phyloP scores from a whole-genome alignment of 2,888 invertebrate species.

The Nomada fabriciana region DNA sequence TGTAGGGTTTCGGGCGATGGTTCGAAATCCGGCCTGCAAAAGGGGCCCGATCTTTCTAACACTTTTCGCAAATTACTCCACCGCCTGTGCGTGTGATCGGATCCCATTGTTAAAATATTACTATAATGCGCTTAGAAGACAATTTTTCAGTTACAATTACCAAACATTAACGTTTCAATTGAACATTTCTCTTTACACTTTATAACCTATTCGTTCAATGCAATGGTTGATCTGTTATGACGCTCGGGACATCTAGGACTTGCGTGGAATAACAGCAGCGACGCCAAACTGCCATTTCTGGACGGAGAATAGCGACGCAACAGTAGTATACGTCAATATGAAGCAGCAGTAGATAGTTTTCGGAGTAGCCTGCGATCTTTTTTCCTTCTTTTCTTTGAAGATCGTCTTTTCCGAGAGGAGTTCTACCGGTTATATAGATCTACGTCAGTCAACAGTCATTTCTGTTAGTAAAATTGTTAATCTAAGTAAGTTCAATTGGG shows the following conservation, averaged over 20 bases:
- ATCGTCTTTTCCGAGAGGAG: neutral
- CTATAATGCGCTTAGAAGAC: neutral
- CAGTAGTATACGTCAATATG: conserved; percentile 18
- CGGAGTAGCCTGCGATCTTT: neutral
- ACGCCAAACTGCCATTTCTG: conserved; percentile 26
- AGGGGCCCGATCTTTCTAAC: conserved; percentile 95
- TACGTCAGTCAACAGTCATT: neutral
- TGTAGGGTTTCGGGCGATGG: conserved; percentile 93
- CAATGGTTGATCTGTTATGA: neutral
- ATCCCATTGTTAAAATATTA: conserved; percentile 69
- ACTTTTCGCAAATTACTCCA: conserved; percentile 95
- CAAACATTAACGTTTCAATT: neutral
- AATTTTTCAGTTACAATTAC: conserved; percentile 1
- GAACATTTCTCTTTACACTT: conserved; percentile 13
- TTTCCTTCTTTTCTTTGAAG: neutral
- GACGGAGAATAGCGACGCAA: conserved; percentile 8
- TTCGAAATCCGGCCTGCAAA: conserved; percentile 96
- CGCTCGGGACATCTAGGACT: neutral
- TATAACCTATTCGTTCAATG: conserved; percentile 29
- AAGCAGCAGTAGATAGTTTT: conserved; percentile 23
- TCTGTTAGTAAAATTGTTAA: neutral
- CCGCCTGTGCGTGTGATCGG: conserved; percentile 86
- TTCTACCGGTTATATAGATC: no score
- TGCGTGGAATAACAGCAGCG: conserved; percentile 24
- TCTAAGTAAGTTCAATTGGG: neutral